Conservation (phyloP, 2,888 invertebrate genomes). For the Glyphotaelius pellucidus region DNA sequence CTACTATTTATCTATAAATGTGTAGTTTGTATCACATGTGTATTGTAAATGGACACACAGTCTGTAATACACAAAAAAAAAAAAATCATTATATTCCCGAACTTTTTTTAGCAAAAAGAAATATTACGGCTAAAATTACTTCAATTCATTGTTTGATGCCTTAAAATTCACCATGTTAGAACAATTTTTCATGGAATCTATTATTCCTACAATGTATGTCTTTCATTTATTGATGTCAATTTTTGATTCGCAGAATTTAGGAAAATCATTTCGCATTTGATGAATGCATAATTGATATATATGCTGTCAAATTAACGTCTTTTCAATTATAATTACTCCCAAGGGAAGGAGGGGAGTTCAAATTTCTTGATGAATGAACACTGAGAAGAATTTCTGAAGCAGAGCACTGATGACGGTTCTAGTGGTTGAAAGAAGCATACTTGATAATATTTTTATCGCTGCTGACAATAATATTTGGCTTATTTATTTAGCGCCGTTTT, state of each 20-base stretch:
- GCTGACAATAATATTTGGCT: neutral
- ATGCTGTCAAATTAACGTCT: neutral
- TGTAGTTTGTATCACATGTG: too few relatives aligned
- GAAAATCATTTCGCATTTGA: neutral
- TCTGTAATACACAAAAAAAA: too few relatives aligned
- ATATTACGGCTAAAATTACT: slow-evolving; percentile 10
- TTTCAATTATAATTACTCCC: neutral
- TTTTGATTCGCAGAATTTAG: neutral
- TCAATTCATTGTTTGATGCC: slow-evolving; percentile 4
- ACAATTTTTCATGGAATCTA: slow-evolving; percentile 9
- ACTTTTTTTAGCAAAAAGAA: neutral
- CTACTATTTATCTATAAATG: too few relatives aligned
- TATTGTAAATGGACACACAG: too few relatives aligned
- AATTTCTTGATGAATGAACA: neutral
- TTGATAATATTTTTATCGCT: neutral
- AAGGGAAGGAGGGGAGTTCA: too few relatives aligned
- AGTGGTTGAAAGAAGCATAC: neutral
- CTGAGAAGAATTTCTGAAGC: neutral
- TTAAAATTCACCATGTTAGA: slow-evolving; percentile 34
- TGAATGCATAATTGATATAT: neutral
- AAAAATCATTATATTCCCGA: neutral
- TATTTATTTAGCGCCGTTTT: too few relatives aligned
- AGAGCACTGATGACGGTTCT: neutral
- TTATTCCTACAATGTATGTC: neutral
- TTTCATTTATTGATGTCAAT: neutral